phyloP scores from a whole-genome alignment of 2,113 vertebrate species.

The Leucoraja erinaceus region DNA sequence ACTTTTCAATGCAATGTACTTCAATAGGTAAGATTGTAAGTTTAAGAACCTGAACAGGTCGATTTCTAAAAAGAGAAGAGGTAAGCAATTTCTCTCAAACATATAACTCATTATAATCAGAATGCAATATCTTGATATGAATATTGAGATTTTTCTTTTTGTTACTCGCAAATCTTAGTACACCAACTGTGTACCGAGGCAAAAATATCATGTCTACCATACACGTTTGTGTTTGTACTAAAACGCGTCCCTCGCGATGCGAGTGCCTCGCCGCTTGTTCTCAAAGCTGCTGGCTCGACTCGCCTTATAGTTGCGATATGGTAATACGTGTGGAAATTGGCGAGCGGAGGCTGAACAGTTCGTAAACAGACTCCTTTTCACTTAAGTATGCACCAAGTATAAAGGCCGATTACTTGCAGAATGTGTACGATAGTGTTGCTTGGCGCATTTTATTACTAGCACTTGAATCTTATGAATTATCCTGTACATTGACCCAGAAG shows the following conservation, averaged over 20 bases:
- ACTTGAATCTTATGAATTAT: not conserved
- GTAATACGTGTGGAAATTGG: conserved; percentile 51
- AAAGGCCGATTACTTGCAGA: not conserved
- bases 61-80: no score
- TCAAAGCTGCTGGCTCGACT: conserved; percentile 51
- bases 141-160: not conserved
- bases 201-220: not conserved
- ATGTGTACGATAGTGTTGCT: no score
- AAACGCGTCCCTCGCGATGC: not conserved
- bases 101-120: not conserved
- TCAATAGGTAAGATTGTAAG: not conserved
- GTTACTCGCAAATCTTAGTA: not conserved
- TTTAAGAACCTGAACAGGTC: not conserved
- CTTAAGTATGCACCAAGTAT: not conserved
- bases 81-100: not conserved
- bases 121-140: conserved; percentile 3
- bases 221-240: not conserved
- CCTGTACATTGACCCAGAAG: not conserved
- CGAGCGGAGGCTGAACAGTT: conserved; percentile 47
- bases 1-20: not conserved
- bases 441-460: not conserved
- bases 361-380: conserved; percentile 41
- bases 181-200: not conserved
- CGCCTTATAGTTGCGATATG: conserved; percentile 57
- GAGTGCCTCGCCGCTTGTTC: not conserved